Conservation (phyloP, 2,113 vertebrate genomes). For the Circaetus cinerascens region DNA sequence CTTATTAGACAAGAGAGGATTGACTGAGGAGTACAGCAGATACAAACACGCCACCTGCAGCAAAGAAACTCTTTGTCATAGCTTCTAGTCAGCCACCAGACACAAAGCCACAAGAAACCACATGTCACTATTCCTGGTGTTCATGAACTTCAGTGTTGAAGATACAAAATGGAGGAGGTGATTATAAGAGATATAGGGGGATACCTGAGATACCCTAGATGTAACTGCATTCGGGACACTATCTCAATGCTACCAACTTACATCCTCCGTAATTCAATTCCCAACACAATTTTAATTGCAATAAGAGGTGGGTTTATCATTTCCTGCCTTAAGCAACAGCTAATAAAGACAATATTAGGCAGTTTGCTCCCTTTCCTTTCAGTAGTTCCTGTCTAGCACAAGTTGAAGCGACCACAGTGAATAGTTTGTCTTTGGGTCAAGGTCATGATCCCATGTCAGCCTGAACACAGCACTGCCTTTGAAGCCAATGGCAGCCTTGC, state of each 20-base stretch:
- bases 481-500: not conserved
- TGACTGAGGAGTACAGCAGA: not conserved
- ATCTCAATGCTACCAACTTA: not conserved
- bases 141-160: not conserved
- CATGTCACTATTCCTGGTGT: not conserved
- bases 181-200: not conserved
- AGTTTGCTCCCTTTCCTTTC: not conserved
- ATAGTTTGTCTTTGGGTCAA: conserved; percentile 9
- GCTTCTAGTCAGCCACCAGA: not conserved
- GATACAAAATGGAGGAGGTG: not conserved
- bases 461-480: not conserved
- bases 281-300: not conserved
- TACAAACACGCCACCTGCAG: not conserved
- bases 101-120: not conserved
- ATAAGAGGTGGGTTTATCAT: not conserved
- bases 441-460: not conserved
- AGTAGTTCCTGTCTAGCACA: not conserved
- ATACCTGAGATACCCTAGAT: not conserved
- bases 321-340: not conserved
- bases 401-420: not conserved
- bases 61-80: not conserved
- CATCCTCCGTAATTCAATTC: not conserved
- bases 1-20: not conserved
- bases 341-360: not conserved
- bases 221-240: not conserved